Evolutionary conservation across 1,140 invertebrate genomes (phyloP).

Genomic region (Polyergus mexicanus): DNA sequence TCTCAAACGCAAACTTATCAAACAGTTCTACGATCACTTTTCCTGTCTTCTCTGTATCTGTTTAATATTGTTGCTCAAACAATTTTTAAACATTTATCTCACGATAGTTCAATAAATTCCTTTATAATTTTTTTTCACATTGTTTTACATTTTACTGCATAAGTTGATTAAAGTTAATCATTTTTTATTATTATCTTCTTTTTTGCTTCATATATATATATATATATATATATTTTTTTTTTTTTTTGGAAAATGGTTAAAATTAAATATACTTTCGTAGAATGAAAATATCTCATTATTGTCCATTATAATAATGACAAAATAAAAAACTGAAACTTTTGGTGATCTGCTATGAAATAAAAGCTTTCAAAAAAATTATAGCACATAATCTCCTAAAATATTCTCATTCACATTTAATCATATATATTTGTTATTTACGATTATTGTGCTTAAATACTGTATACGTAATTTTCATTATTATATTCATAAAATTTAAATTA

Average conservation of each 20-base stretch:
- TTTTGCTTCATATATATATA: not conserved
- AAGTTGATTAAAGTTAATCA: not conserved
- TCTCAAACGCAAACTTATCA: not conserved
- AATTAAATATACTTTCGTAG: not conserved
- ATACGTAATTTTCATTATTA: not conserved
- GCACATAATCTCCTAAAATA: not conserved
- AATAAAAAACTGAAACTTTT: not conserved
- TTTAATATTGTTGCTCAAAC: not conserved
- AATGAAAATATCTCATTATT: not conserved
- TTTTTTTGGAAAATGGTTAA: not conserved
- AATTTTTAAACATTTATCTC: not conserved
- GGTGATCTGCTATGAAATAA: not conserved
- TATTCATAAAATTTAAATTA: not conserved
- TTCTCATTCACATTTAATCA: not conserved
- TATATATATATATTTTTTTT: not conserved
- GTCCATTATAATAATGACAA: not conserved
- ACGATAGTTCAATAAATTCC: not conserved
- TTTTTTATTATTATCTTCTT: not conserved
- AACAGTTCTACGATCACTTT: not conserved
- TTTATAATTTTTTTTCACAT: not conserved
- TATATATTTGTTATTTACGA: not conserved
- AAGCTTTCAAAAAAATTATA: not conserved
- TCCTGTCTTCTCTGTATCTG: not conserved
- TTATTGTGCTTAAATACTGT: not conserved
- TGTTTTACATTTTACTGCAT: not conserved